phyloP scores from a whole-genome alignment of 2,797 vertebrate genomes.

The Acanthurus lineatus region DNA sequence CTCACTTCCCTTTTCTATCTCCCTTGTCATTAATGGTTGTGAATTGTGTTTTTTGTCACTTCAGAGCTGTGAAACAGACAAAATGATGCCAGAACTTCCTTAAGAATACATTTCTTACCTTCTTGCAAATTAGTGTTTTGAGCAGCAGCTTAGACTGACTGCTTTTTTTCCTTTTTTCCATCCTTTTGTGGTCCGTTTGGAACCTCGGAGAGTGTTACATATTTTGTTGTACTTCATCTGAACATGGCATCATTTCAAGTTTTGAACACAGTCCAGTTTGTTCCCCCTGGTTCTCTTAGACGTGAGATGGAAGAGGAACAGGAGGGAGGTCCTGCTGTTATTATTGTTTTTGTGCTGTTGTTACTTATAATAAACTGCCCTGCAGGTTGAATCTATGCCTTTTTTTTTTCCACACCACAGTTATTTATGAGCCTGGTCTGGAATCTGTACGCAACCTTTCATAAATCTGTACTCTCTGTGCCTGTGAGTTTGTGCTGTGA shows the following conservation, averaged over 20 bases:
- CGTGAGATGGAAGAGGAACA: slow-evolving; percentile 38
- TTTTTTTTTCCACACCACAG: slow-evolving; percentile 22
- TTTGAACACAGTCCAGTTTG: slow-evolving; percentile 29
- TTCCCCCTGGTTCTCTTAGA: slow-evolving; percentile 31
- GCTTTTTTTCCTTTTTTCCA: background rate
- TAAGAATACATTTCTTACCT: slow-evolving; percentile 11
- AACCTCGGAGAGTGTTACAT: background rate
- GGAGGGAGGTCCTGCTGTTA: slow-evolving; percentile 32
- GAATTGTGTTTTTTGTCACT: slow-evolving; percentile 16
- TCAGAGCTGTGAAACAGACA: slow-evolving; percentile 23
- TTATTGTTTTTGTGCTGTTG: slow-evolving; percentile 38
- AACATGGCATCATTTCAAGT: slow-evolving; percentile 27
- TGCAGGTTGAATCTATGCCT: slow-evolving; percentile 30
- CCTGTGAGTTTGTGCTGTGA: slow-evolving; percentile 25
- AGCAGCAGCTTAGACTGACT: too few species aligned
- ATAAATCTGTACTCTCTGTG: slow-evolving; percentile 57
- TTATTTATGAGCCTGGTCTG: slow-evolving; percentile 66
- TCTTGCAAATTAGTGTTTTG: background rate
- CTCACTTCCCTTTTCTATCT: background rate
- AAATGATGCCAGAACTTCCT: background rate
- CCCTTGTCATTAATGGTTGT: slow-evolving; percentile 1
- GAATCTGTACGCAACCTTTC: slow-evolving; percentile 43
- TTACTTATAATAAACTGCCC: slow-evolving; percentile 54
- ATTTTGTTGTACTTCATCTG: slow-evolving; percentile 30
- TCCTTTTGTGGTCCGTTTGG: slow-evolving; percentile 2